phyloP scores from a whole-genome alignment of 2,113 vertebrate genomes.

The Dromiciops gliroides region DNA sequence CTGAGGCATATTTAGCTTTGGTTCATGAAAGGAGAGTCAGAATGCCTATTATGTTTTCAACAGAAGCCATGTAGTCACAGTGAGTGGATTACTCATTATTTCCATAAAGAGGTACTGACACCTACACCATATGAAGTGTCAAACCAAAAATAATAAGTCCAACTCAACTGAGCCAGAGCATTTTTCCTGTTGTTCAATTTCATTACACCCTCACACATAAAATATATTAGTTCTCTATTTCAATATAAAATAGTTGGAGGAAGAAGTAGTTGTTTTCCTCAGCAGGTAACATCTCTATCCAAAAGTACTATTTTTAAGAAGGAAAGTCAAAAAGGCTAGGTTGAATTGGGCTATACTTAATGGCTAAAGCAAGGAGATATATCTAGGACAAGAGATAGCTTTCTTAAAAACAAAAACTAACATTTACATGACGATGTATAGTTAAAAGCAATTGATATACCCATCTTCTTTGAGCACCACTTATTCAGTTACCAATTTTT shows the following conservation, averaged over 20 bases:
- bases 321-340: neutral
- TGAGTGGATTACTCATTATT: constrained; percentile 28
- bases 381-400: neutral
- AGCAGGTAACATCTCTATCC: neutral
- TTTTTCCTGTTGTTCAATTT: constrained; percentile 53
- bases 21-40: constrained; percentile 23
- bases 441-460: too few species aligned
- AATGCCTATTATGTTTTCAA: constrained; percentile 9
- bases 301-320: neutral
- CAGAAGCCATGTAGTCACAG: neutral
- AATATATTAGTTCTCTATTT: constrained; percentile 35
- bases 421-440: too few species aligned
- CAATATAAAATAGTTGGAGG: constrained; percentile 19
- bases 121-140: constrained; percentile 14
- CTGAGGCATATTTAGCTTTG: neutral
- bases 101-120: constrained; percentile 14
- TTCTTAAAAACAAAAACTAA: neutral
- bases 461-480: too few species aligned
- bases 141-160: constrained; percentile 49
- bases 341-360: neutral
- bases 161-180: constrained; percentile 28
- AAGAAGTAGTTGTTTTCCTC: neutral
- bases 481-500: too few species aligned
- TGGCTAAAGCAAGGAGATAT: neutral
- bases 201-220: constrained; percentile 30